Percentiles rank a stretch among this genome's conserved stretches.
Conservation (phyloP, 2,113 vertebrate genomes). For the Alaudala cheleensis region DNA sequence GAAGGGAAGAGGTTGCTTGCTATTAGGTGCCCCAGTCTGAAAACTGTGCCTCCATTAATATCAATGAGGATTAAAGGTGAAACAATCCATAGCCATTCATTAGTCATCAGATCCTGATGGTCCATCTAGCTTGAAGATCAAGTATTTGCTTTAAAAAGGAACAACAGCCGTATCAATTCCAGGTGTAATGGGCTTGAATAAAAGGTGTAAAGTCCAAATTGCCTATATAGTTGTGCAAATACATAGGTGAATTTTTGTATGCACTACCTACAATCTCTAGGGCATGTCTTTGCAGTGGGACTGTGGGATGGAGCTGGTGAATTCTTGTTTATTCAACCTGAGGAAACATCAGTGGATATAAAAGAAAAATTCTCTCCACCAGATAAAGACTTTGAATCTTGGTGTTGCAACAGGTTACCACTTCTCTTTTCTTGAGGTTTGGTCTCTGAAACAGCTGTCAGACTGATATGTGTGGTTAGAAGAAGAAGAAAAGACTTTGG, state of each 20-base stretch:
- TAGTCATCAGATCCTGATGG: background rate
- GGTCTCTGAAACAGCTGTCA: background rate
- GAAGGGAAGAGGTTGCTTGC: background rate
- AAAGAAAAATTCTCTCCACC: background rate
- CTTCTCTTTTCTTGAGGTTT: background rate
- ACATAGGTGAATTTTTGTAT: background rate
- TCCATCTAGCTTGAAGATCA: background rate
- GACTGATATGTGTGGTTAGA: background rate
- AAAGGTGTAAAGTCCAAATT: background rate
- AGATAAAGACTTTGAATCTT: background rate
- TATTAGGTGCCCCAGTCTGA: background rate
- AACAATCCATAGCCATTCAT: background rate
- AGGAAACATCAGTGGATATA: background rate
- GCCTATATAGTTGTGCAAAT: background rate
- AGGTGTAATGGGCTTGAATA: background rate
- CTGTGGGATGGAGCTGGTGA: background rate
- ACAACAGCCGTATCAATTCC: background rate
- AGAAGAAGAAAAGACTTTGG: background rate
- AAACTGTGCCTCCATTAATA: background rate
- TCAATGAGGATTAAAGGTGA: background rate
- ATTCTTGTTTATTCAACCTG: background rate
- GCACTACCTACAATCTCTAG: background rate
- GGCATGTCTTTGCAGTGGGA: background rate
- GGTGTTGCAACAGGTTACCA: background rate
- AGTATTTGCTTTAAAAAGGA: background rate